phyloP scores from a whole-genome alignment of 2,888 invertebrate genomes.

The Scaptomyza polygonia region DNA sequence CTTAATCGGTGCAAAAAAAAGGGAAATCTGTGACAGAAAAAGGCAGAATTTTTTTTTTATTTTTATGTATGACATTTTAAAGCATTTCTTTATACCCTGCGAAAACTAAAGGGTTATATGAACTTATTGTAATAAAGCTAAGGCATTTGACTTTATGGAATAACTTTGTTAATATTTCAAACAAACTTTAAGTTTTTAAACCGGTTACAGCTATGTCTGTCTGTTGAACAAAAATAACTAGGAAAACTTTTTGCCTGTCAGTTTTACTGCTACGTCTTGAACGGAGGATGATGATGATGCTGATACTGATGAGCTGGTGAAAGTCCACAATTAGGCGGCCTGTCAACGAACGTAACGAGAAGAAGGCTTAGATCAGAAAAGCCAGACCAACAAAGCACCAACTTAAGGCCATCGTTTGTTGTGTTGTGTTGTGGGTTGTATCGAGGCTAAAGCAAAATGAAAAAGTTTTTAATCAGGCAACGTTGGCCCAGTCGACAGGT shows the following conservation, averaged over 20 bases:
- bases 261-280: background rate
- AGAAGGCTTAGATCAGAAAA: conserved; percentile 32
- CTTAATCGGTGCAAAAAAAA: conserved; percentile 22
- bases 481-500: conserved; percentile 33
- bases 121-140: background rate
- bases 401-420: conserved; percentile 6
- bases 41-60: conserved; percentile 18
- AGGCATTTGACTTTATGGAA: background rate
- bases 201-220: background rate
- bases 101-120: conserved; percentile 13
- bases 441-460: conserved; percentile 8
- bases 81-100: conserved; percentile 24
- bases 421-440: background rate
- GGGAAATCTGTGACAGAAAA: conserved; percentile 43
- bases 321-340: conserved; percentile 53
- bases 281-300: conserved; percentile 11
- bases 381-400: conserved; percentile 1
- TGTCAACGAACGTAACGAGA: conserved; percentile 40
- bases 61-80: conserved; percentile 17
- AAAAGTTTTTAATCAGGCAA: conserved; percentile 56
- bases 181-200: conserved; percentile 1
- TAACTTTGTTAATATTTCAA: background rate
- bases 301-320: conserved; percentile 12
- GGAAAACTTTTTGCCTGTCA: conserved; percentile 14
- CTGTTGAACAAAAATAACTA: background rate